Evolutionary conservation across 2,888 invertebrate species (phyloP).

Genomic region (Neelides folsomi): DNA sequence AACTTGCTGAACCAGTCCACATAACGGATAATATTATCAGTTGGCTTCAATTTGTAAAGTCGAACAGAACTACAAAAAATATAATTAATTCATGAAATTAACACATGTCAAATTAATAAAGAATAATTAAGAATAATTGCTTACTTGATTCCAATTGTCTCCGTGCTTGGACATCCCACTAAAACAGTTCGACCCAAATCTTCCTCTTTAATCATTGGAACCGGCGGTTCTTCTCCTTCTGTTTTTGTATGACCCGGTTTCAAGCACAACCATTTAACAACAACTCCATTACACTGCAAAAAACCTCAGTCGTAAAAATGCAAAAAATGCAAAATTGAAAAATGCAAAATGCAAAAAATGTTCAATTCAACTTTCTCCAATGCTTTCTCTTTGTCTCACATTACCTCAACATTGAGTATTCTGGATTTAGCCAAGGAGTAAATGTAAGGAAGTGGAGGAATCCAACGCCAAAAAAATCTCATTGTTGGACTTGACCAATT

Average conservation of each 20-base stretch:
- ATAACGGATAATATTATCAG: constrained; percentile 12
- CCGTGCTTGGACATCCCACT: constrained; percentile 23
- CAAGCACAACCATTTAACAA: constrained; percentile 19
- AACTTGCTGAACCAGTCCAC: constrained; percentile 18
- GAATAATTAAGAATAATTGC: too few species aligned
- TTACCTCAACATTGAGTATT: constrained; percentile 14
- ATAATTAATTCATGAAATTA: too few species aligned
- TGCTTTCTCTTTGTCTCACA: too few species aligned
- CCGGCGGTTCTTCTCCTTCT: not conserved
- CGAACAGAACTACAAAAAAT: constrained; percentile 14
- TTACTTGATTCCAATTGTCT: constrained; percentile 20
- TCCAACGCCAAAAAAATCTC: constrained; percentile 19
- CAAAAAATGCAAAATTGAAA: not conserved
- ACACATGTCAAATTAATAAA: too few species aligned
- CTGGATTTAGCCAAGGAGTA: constrained; percentile 17
- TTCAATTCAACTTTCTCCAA: too few species aligned
- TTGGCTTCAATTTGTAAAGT: constrained; percentile 13
- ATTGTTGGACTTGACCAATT: constrained; percentile 12
- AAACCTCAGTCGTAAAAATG: too few species aligned
- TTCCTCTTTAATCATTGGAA: not conserved
- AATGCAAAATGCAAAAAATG: not conserved
- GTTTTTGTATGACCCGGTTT: constrained; percentile 8
- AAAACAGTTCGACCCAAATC: constrained; percentile 10
- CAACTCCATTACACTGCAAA: constrained; percentile 9
- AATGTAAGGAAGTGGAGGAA: constrained; percentile 18